Evolutionary conservation across 2,113 vertebrate genomes (phyloP).

Genomic region (Zosterops hypoxanthus): DNA sequence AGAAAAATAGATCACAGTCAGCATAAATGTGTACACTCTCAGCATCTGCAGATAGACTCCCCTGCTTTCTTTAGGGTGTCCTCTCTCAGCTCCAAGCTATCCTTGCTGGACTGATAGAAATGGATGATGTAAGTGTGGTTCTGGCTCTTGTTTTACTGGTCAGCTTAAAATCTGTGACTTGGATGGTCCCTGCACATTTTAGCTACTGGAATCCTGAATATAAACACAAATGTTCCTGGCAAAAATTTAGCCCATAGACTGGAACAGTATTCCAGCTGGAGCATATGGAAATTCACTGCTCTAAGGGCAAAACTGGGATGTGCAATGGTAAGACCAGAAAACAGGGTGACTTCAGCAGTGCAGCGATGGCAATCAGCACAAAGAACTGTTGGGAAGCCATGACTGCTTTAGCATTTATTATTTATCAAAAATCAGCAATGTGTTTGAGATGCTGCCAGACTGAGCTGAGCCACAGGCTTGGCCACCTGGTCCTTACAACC

Average conservation of each 20-base stretch:
- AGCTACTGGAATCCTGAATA: neutral
- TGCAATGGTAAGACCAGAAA: neutral
- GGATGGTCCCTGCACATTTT: neutral
- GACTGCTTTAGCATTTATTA: neutral
- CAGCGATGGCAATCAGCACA: neutral
- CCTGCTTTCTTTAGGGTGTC: neutral
- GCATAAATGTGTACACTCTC: neutral
- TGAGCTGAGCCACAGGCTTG: neutral
- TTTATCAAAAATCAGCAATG: neutral
- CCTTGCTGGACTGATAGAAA: neutral
- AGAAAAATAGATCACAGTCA: neutral
- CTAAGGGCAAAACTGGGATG: neutral
- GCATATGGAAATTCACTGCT: neutral
- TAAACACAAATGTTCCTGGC: neutral
- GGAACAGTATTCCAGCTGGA: neutral
- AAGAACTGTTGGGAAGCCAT: neutral
- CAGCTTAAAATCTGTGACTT: neutral
- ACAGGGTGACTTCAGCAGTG: fast-evolving
- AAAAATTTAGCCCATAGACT: neutral
- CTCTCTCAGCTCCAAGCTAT: neutral
- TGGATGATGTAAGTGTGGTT: fast-evolving
- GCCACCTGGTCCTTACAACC: neutral
- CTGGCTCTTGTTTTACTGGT: neutral
- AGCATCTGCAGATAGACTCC: neutral
- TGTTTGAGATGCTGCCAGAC: neutral